phyloP scores from a whole-genome alignment of 2,888 invertebrate species.

The Callyntrura guangdongensis region DNA sequence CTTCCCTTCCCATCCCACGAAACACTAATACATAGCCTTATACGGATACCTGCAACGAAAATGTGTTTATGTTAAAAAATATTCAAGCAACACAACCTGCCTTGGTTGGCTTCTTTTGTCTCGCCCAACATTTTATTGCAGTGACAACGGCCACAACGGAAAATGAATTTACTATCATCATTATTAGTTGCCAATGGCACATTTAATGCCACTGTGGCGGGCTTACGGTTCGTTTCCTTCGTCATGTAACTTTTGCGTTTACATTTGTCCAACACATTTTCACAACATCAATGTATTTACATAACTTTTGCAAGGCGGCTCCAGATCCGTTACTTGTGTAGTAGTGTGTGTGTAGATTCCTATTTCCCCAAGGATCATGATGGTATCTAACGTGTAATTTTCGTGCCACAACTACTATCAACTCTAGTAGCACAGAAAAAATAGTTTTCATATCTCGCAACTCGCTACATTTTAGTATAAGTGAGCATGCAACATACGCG shows the following conservation, averaged over 20 bases:
- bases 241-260: neutral
- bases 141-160: conserved; percentile 13
- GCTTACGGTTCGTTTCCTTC: neutral
- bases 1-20: no score
- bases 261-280: conserved; percentile 5
- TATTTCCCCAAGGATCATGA: conserved; percentile 32
- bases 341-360: conserved; percentile 3
- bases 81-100: neutral
- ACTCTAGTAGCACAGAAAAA: neutral
- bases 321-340: no score
- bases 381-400: conserved; percentile 30
- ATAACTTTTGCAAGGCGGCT: neutral
- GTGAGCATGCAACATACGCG: conserved; percentile 29
- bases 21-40: no score
- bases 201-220: neutral
- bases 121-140: conserved; percentile 5
- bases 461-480: conserved; percentile 19
- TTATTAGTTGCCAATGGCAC: conserved; percentile 28
- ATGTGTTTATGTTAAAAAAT: no score
- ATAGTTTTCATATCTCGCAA: neutral
- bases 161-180: conserved; percentile 18
- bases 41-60: neutral
- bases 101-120: neutral
- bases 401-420: neutral
- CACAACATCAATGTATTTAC: conserved; percentile 25